Base-by-base conservation (phyloP, 2,888 invertebrate species). In the Agrochola macilenta region DNA sequence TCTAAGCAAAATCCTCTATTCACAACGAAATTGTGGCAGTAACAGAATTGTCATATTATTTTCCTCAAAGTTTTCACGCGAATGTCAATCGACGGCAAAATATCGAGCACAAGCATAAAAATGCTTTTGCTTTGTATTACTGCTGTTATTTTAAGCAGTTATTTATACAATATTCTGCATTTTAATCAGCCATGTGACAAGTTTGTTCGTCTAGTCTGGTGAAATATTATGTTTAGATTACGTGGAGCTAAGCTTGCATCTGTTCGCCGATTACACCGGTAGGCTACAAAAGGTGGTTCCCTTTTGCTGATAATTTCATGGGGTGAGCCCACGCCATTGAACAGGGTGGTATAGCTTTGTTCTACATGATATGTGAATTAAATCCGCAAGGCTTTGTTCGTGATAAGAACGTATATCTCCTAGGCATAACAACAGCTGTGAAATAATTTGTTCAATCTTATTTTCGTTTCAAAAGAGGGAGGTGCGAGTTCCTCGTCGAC, bases 401-500 rank as follows among this genome's bases (percentile, higher is more conserved):
- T 54, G 69, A 84, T 76, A 82, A 60, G 64, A 75, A 64, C 58
- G 60, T 64, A 71, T 72, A 52, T 66, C 43, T 69, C 54, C 57
- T 71, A 75, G 58, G 71, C 69, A 81, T 64, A 78, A 83, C 60
- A 74, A 82, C 70, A 64, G 86, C 65, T 65, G 72, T 69, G 54
- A 73, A 78, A 84, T 86, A 73, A 78, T 83, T 75, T 79, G 58
- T 78, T 68, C 74, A 70, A 83, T 73, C 69, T 86, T 60, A 83
- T 83, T 86, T 78, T 83, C 54, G n/a, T 79, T 71, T 39, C 71
- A 79, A 71, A 79, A 73, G 23, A 35, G 35, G 64, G 61, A 60
- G 65, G 60, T 64, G 43, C 70, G 61, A 66, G 52, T 52, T 61
- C 20, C 43, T 64, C 64, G 74, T 71, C 54, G 69, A 66, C 74